A percentile compares a stretch with the other conserved stretches of the same genome.
Evolutionary conservation across 2,888 invertebrate species (phyloP).

Genomic region (Spisula subtruncata): DNA sequence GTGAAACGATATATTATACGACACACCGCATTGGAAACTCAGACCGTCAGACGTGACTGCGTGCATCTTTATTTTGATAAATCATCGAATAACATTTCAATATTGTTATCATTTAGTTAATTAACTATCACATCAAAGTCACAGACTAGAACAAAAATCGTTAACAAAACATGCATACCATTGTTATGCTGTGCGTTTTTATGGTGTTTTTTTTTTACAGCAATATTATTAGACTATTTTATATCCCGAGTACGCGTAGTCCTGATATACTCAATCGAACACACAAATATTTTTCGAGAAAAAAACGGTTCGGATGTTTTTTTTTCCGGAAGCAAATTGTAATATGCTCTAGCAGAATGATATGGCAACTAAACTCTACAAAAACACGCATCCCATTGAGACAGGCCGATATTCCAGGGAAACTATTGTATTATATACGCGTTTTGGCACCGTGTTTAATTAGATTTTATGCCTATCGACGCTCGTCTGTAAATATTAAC

Average conservation of each 20-base stretch:
- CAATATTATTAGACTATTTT: background rate
- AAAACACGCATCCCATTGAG: background rate
- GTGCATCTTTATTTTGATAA: no score
- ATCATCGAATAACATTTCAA: no score
- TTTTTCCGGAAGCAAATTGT: background rate
- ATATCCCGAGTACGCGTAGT: no score
- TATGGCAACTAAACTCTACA: background rate
- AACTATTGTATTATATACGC: background rate
- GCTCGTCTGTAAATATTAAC: background rate
- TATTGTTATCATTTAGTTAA: background rate
- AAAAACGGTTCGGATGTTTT: background rate
- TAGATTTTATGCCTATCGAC: background rate
- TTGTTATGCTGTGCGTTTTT: background rate
- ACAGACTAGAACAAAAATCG: background rate
- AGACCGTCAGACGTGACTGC: no score
- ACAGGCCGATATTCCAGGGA: background rate
- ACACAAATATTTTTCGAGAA: background rate
- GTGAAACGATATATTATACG: no score
- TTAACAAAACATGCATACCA: conserved; percentile 12
- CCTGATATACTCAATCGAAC: background rate
- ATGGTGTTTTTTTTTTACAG: background rate
- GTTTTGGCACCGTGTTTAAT: conserved; percentile 4
- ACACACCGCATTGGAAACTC: no score
- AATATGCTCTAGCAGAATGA: background rate
- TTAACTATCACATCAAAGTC: background rate